Evolutionary conservation across 1,140 invertebrate genomes (phyloP).

Genomic region (Archegozetes longisetosus): DNA sequence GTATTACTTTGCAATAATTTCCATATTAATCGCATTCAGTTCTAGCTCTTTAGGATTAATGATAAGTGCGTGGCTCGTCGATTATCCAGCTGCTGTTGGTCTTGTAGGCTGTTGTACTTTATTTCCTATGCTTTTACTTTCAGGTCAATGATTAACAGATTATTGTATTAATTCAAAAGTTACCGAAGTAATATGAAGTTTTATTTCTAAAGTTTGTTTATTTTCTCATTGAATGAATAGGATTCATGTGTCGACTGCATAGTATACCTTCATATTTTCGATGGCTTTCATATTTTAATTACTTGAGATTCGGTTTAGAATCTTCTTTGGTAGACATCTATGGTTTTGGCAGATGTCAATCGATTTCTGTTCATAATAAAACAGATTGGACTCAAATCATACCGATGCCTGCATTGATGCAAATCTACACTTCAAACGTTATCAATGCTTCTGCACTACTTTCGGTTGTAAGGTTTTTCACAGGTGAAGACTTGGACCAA

Average conservation of each 20-base stretch:
- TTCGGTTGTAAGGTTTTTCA: too few species aligned
- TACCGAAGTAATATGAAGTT: too few species aligned
- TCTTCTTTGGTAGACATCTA: slow-evolving; percentile 75
- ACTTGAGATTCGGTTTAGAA: slow-evolving; percentile 80
- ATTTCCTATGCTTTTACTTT: slow-evolving; percentile 69
- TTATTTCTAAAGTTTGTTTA: slow-evolving; percentile 64
- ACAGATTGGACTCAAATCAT: too few species aligned
- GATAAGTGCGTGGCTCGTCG: slow-evolving; percentile 49
- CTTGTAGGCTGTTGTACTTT: slow-evolving; percentile 74
- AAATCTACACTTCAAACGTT: too few species aligned
- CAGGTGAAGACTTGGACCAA: too few species aligned
- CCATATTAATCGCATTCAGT: slow-evolving; percentile 71
- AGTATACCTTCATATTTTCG: slow-evolving; percentile 75
- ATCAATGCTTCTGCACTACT: too few species aligned
- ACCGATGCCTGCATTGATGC: too few species aligned
- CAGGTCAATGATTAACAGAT: slow-evolving; percentile 26
- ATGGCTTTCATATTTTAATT: slow-evolving; percentile 77
- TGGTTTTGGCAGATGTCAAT: slow-evolving; percentile 48
- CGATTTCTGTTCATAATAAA: too few species aligned
- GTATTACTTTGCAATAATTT: slow-evolving; percentile 68
- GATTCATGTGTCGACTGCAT: slow-evolving; percentile 84
- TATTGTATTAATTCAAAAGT: neutral
- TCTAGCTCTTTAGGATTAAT: slow-evolving; percentile 79
- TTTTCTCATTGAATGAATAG: slow-evolving; percentile 52
- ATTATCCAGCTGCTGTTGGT: slow-evolving; percentile 40